A percentile compares a stretch with the other conserved stretches of the same genome.
Evolutionary conservation across 2,797 vertebrate genomes (phyloP).

Genomic region (Rousettus madagascariensis): DNA sequence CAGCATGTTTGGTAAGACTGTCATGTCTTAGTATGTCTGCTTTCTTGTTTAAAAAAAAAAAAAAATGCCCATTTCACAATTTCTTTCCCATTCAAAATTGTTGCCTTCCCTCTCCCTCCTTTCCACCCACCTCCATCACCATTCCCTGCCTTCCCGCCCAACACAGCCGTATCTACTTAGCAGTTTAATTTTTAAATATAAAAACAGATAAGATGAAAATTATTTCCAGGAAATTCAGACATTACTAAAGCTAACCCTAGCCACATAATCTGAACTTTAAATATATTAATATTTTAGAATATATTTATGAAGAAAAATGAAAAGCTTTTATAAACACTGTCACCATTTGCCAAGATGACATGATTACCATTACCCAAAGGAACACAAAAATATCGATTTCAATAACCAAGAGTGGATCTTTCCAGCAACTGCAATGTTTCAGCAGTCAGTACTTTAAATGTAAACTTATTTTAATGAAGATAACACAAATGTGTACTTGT

Average conservation of each 20-base stretch:
- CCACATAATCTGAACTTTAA: conserved; percentile 2
- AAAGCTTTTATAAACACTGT: neutral
- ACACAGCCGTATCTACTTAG: neutral
- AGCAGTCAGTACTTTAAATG: neutral
- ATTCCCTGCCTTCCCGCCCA: too few relatives aligned
- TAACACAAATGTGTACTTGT: neutral
- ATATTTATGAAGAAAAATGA: conserved; percentile 10
- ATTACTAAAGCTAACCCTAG: neutral
- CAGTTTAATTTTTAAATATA: conserved; percentile 34
- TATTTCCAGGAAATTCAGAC: conserved; percentile 17
- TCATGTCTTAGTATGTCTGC: neutral
- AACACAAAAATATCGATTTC: neutral
- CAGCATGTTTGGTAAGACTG: neutral
- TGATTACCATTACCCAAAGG: neutral
- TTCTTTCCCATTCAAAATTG: neutral
- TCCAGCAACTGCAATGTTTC: neutral
- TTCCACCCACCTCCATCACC: neutral
- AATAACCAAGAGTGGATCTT: neutral
- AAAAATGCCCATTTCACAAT: neutral
- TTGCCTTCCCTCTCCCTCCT: neutral
- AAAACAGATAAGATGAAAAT: neutral
- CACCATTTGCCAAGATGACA: neutral
- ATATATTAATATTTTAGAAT: neutral
- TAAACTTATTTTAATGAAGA: neutral
- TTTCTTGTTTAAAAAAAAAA: neutral